Conservation (phyloP, 2,113 vertebrate species). For the Amazona vittata region DNA sequence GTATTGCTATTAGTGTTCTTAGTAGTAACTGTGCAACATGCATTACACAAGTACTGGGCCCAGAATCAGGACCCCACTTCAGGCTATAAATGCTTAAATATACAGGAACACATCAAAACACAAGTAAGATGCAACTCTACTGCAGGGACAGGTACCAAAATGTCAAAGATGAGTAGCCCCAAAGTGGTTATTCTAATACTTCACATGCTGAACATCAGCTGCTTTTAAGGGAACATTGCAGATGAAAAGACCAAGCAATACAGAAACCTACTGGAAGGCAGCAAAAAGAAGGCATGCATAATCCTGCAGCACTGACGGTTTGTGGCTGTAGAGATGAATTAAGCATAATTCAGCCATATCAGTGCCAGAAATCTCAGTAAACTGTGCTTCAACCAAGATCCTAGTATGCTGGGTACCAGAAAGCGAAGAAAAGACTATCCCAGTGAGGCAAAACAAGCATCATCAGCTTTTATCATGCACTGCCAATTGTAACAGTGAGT, state of each 20-base stretch:
- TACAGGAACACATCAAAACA: background rate
- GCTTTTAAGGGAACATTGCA: background rate
- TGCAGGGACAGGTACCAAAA: background rate
- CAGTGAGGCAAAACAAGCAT: slow-evolving; percentile 12
- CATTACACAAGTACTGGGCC: background rate
- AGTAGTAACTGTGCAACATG: background rate
- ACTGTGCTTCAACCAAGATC: slow-evolving; percentile 32
- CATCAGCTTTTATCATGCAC: background rate
- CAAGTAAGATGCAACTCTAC: background rate
- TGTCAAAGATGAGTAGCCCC: background rate
- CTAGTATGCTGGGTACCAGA: slow-evolving; percentile 11
- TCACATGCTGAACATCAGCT: background rate
- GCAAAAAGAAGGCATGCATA: background rate
- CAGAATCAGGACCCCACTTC: background rate
- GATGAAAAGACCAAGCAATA: background rate
- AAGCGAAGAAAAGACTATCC: background rate
- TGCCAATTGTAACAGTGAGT: background rate
- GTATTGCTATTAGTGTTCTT: background rate
- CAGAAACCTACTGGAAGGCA: background rate
- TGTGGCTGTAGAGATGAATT: slow-evolving; percentile 15
- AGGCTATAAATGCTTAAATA: background rate
- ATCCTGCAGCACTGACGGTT: background rate
- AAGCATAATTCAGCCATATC: background rate
- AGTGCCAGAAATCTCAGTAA: slow-evolving; percentile 30
- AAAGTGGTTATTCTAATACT: background rate